A percentile compares a stretch with the other conserved stretches of the same genome.
These are phyloP conservation scores for Gorsachius magnificus DNA, from an alignment of 2,797 vertebrate species.

Conservation along the genomic window DNA sequence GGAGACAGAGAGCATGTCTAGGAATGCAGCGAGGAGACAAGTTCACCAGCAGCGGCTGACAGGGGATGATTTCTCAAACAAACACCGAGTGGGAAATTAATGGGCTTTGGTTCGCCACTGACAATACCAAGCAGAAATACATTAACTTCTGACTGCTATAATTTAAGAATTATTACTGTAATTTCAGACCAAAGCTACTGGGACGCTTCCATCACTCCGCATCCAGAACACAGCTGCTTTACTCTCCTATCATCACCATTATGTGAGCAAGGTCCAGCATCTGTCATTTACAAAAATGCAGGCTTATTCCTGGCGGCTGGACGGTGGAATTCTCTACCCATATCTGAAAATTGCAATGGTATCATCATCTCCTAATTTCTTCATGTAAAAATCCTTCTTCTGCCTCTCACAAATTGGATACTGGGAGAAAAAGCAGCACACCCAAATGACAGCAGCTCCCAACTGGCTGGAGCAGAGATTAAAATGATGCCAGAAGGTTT, in stretches of 20 bases:
- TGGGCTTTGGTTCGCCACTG: slow-evolving; percentile 8
- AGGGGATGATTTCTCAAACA: slow-evolving; percentile 57
- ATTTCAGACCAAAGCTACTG: neutral
- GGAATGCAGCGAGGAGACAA: slow-evolving; percentile 76
- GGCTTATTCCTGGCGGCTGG: neutral
- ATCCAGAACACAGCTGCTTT: neutral
- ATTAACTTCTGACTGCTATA: slow-evolving; percentile 26
- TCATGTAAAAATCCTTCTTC: neutral
- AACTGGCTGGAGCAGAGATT: neutral
- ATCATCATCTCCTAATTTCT: neutral
- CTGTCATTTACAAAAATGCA: neutral
- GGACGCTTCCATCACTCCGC: neutral
- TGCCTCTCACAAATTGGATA: neutral
- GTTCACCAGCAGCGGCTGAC: slow-evolving; percentile 33
- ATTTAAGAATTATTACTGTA: neutral
- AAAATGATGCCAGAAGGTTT: neutral
- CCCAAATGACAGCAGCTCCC: neutral
- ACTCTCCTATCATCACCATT: neutral
- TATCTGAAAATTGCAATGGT: neutral
- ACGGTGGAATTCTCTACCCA: neutral
- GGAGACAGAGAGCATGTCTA: slow-evolving; percentile 66
- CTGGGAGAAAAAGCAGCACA: neutral
- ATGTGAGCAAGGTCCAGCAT: neutral
- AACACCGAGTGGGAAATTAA: slow-evolving; percentile 57
- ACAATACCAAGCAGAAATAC: slow-evolving; percentile 22